Percentiles rank a stretch among this genome's conserved stretches.
These are phyloP conservation scores for Oscarella lobularis DNA, from an alignment of 37 sponge, comb jelly and placozoan genomes.

Conservation along the genomic window DNA sequence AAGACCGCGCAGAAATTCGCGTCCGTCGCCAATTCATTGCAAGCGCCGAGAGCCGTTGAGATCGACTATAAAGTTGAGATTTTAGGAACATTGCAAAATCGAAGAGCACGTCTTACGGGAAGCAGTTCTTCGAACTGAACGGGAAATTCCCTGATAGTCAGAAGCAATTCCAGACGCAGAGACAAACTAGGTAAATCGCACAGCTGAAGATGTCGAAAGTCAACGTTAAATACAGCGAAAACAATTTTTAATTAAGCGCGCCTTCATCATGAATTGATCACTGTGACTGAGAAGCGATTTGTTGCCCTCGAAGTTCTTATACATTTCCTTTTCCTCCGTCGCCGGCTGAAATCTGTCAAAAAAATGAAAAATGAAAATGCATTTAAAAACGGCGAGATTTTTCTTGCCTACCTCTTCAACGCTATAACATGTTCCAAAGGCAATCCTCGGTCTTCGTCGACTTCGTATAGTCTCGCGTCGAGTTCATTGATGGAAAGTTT, in stretches of 20 bases:
- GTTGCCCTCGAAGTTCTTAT: constrained; percentile 52
- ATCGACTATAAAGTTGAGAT: neutral
- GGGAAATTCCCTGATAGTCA: constrained; percentile 57
- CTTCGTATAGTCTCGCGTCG: constrained; percentile 19
- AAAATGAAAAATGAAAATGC: neutral
- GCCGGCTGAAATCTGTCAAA: constrained; percentile 59
- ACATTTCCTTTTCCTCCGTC: constrained; percentile 62
- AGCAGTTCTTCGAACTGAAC: constrained; percentile 46
- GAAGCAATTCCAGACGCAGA: constrained; percentile 46
- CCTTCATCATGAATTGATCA: constrained; percentile 55
- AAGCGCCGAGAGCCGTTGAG: constrained; percentile 20
- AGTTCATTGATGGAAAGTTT: constrained; percentile 9
- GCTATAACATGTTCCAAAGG: constrained; percentile 48
- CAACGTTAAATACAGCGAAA: neutral
- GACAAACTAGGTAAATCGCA: constrained; percentile 39
- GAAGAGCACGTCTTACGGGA: constrained; percentile 37
- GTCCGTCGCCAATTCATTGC: constrained; percentile 29
- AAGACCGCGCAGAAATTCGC: constrained; percentile 39
- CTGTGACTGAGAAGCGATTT: constrained; percentile 19
- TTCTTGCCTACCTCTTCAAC: constrained; percentile 45
- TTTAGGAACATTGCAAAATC: neutral
- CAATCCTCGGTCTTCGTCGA: constrained; percentile 18
- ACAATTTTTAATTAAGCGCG: neutral
- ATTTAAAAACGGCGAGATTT: neutral
- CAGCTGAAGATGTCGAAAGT: constrained; percentile 23